These are phyloP conservation scores for Magallana gigas DNA, from an alignment of 1,140 invertebrate genomes.

Conservation along the genomic window DNA sequence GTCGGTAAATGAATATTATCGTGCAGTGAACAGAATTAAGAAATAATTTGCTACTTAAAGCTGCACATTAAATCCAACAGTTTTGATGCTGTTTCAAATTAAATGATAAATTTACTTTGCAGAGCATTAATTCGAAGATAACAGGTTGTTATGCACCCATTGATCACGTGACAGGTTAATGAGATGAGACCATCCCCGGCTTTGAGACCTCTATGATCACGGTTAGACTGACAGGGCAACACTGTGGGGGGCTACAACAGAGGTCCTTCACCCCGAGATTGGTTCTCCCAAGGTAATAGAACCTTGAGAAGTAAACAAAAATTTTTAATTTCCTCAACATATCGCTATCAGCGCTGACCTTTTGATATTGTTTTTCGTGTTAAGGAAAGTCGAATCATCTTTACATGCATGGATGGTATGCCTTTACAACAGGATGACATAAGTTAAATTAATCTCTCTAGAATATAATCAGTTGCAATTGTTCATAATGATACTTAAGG, in stretches of 20 bases:
- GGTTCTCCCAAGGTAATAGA: neutral
- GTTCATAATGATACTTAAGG: neutral
- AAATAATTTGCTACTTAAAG: neutral
- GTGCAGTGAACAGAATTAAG: neutral
- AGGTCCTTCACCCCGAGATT: neutral
- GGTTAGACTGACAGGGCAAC: neutral
- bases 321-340: neutral
- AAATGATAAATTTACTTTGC: neutral
- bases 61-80: neutral
- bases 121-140: neutral
- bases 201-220: neutral
- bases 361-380: neutral
- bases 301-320: conserved; percentile 18
- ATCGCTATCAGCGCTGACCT: neutral
- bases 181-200: neutral
- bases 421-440: neutral
- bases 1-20: neutral
- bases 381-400: neutral
- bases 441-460: neutral
- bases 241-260: neutral
- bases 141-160: neutral
- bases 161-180: conserved; percentile 1
- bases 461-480: neutral
- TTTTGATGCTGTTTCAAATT: neutral
- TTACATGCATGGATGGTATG: neutral